phyloP scores from a whole-genome alignment of 1,140 invertebrate genomes.

The Calephelis nemesis region DNA sequence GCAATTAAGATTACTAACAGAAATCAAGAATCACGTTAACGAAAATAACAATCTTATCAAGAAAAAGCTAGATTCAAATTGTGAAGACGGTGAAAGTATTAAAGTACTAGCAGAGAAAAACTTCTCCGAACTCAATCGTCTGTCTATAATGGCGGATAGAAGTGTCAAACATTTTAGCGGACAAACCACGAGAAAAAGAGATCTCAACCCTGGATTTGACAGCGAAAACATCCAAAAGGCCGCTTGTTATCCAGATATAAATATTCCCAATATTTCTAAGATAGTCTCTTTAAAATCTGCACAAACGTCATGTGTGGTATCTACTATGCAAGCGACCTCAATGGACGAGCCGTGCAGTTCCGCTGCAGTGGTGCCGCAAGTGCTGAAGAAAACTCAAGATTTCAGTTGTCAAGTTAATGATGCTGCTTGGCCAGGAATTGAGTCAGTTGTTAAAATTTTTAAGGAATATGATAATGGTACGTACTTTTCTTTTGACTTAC shows the following conservation, averaged over 20 bases:
- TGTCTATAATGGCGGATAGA: constrained; percentile 73
- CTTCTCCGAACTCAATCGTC: constrained; percentile 66
- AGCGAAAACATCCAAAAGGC: constrained; percentile 61
- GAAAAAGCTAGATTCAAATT: constrained; percentile 51
- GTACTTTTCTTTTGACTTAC: not conserved
- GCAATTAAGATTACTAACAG: constrained; percentile 61
- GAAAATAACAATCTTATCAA: constrained; percentile 75
- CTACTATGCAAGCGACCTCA: constrained; percentile 58
- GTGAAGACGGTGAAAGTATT: constrained; percentile 56
- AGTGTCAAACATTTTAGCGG: constrained; percentile 70
- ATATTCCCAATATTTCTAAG: constrained; percentile 73
- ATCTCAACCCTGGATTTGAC: constrained; percentile 62
- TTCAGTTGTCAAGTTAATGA: constrained; percentile 48
- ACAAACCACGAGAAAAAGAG: constrained; percentile 54
- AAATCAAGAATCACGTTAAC: constrained; percentile 74
- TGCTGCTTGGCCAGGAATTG: constrained; percentile 49
- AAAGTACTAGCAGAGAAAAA: constrained; percentile 68
- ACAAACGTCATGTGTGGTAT: constrained; percentile 37
- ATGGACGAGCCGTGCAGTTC: constrained; percentile 71
- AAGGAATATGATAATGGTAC: constrained; percentile 58
- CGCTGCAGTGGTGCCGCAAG: constrained; percentile 47
- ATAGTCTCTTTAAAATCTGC: constrained; percentile 65
- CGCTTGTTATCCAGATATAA: constrained; percentile 53
- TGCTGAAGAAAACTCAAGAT: constrained; percentile 35
- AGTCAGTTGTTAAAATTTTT: constrained; percentile 48